phyloP scores from a whole-genome alignment of 2,797 vertebrate species.

The Intellagama lesueurii region DNA sequence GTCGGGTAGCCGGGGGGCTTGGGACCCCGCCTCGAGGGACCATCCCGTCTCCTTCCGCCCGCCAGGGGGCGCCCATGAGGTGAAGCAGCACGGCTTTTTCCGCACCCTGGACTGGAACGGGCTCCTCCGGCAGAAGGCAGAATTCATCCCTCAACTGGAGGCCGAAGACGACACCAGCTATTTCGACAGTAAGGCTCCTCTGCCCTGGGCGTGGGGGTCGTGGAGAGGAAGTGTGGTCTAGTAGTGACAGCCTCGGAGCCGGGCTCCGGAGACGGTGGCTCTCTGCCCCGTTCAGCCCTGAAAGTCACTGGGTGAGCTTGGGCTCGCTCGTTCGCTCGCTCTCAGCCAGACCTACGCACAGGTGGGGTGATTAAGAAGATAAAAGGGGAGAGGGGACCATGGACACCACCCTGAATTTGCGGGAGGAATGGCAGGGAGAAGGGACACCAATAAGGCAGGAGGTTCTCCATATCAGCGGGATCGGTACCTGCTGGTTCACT shows the following conservation, averaged over 20 bases:
- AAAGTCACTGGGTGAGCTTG: not conserved
- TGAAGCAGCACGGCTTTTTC: slow-evolving; percentile 95
- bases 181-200: slow-evolving; percentile 90
- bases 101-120: slow-evolving; percentile 93
- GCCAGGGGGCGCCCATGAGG: slow-evolving; percentile 90
- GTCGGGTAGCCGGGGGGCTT: accelerated
- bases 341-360: too few relatives aligned
- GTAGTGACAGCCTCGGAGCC: not conserved
- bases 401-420: too few relatives aligned
- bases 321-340: too few relatives aligned
- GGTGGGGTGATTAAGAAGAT: too few relatives aligned
- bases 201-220: too few relatives aligned
- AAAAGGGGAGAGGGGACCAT: too few relatives aligned
- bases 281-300: not conserved
- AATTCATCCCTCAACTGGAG: slow-evolving; percentile 96
- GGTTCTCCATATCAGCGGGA: too few relatives aligned
- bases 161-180: slow-evolving; percentile 97
- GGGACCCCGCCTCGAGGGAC: accelerated
- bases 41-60: not conserved
- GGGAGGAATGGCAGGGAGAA: too few relatives aligned
- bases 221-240: too few relatives aligned
- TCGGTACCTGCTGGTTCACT: too few relatives aligned
- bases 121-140: slow-evolving; percentile 94
- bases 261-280: too few relatives aligned
- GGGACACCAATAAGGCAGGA: too few relatives aligned